Base-by-base conservation (phyloP, 1,140 invertebrate genomes). In the Trichonephila clavipes region DNA sequence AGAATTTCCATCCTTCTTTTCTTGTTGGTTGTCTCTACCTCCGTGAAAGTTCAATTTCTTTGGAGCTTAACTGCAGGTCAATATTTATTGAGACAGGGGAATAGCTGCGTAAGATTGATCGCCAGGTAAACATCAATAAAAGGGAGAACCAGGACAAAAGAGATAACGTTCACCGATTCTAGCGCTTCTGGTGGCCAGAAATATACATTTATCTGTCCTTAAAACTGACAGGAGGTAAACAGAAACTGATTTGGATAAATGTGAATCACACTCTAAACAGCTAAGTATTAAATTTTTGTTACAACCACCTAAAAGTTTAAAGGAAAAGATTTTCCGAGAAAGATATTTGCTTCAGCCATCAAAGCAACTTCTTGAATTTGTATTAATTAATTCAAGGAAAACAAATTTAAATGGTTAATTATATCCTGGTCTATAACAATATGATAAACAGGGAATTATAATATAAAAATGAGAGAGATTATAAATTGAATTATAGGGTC, bases 101-200 rank as follows among this genome's bases (percentile, higher is more conserved):
- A 87, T 87, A 87, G 85, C 51, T 59, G 19, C 61, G 58, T 61
- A 87, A 87, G 61, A 87, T 87, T 12, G 85, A 87, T 87, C 85
- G 28, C 61, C 61, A 34, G 61, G 61, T 87, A 87, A 87, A 87
- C 58, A 87, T 40, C n/a, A 87, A 87, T 62, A 87, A 62, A 87
- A 64, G 58, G 44, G 51, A 61, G 44, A 86, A 87, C n/a, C 61
- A 28, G 85, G 28, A 87, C 61, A 87, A 64, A 28, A 64, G 24
- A 58, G 82, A 85, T 59, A 85, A 59, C 82, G 51, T 59, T 59
- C 24, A 0, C 58, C 51, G 82, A 28, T 24, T 34, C 28, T 72
- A 34, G 82, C 24, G 44, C 82, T 85, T 85, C 82, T 85, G 82
- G 58, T 24, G 44, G 14, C 82, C 44, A 59, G 44, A 58, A 24